phyloP scores from a whole-genome alignment of 2,797 vertebrate species.

The Natrix natrix region DNA sequence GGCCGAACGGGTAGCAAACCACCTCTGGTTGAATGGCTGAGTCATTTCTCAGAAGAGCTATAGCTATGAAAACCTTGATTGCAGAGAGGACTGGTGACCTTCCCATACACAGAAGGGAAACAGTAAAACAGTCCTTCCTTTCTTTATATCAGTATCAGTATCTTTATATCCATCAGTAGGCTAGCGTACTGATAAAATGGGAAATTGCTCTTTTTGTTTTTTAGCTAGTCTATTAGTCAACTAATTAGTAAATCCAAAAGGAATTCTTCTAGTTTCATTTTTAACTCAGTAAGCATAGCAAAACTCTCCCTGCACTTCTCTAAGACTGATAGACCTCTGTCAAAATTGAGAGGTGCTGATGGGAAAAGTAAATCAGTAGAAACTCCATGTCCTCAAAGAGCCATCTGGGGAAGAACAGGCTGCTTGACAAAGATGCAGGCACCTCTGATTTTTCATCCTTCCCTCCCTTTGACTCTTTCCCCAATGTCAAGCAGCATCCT shows the following conservation, averaged over 20 bases:
- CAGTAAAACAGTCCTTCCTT: background rate
- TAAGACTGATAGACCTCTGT: background rate
- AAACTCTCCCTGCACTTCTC: background rate
- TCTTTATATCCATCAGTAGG: background rate
- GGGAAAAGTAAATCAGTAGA: background rate
- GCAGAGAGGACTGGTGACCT: background rate
- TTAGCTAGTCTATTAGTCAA: background rate
- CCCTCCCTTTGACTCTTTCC: background rate
- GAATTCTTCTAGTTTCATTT: background rate
- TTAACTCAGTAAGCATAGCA: background rate
- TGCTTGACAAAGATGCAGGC: background rate
- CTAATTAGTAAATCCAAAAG: background rate
- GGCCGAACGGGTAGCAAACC: too few relatives aligned
- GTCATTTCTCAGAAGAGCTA: background rate
- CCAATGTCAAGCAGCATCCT: background rate
- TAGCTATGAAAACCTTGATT: background rate
- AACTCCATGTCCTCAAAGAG: background rate
- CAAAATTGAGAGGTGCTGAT: background rate
- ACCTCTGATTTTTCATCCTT: background rate
- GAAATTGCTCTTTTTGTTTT: background rate
- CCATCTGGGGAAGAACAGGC: background rate
- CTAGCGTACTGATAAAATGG: background rate
- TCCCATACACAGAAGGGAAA: background rate
- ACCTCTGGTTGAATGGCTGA: background rate
- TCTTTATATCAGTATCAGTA: background rate